Conservation (phyloP, 1,140 invertebrate genomes). For the Philaenus spumarius region DNA sequence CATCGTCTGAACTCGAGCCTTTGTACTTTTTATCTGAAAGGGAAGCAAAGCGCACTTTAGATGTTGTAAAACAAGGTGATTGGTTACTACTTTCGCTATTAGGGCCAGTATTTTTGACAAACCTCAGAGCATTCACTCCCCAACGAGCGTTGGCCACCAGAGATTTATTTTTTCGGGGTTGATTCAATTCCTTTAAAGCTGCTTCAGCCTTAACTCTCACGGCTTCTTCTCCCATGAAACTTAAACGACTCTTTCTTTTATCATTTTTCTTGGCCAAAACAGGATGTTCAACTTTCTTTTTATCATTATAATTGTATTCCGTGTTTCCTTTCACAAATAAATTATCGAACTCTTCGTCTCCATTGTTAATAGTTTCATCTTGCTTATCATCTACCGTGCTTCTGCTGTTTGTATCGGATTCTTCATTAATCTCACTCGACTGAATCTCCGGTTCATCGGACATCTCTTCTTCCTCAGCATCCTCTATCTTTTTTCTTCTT, state of each 20-base stretch:
- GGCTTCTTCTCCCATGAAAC: slow-evolving; percentile 7
- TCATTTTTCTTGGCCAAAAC: not conserved
- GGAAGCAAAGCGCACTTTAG: slow-evolving; percentile 1
- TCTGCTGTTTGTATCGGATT: not conserved
- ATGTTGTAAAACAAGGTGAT: not conserved
- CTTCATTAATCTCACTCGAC: not conserved
- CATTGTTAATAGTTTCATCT: not conserved
- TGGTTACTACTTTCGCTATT: not conserved
- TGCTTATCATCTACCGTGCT: not conserved
- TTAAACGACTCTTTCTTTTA: not conserved
- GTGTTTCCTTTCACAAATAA: not conserved
- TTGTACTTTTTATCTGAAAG: slow-evolving; percentile 8
- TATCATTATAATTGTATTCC: not conserved
- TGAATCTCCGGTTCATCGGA: not conserved
- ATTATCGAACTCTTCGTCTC: slow-evolving; percentile 4
- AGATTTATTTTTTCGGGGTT: slow-evolving; percentile 7
- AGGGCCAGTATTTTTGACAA: not conserved
- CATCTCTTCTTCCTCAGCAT: not conserved
- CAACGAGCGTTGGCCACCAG: not conserved
- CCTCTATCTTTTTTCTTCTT: not conserved
- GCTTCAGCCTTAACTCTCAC: slow-evolving; percentile 19
- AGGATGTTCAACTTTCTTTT: not conserved
- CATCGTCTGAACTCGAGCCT: not conserved
- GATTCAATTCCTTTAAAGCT: slow-evolving; percentile 14
- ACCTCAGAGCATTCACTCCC: slow-evolving; percentile 15